Base-by-base conservation (phyloP, 2,888 invertebrate species). In the Hesperia comma region DNA sequence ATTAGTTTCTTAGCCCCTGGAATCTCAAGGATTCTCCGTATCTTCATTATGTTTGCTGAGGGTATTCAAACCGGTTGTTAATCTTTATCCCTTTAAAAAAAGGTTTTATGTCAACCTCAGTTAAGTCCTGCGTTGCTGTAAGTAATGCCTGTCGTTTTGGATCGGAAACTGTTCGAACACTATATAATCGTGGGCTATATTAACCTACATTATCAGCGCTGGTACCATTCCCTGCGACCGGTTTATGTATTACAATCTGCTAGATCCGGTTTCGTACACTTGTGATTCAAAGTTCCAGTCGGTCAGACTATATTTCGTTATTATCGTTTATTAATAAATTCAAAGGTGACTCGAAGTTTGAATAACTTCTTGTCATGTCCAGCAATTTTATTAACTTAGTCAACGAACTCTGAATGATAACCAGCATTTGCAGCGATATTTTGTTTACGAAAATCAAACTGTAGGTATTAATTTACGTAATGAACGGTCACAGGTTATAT, bases 241-340 rank as follows among this genome's bases (percentile, higher is more conserved):
- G 61, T 61, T 61, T 32, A 7, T n/a, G 51, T 61, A 33, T 49
- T 37, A 60, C 60, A 49, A 61, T 37, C 51, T 51, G 19, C 49
- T 1, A 61, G 51, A 61, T 61, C 61, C 49, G 49, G 61, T 61
- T 51, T 51, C 61, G 33, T 61, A 21, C 61, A 61, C 61, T 61
- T 61, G 37, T 21, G 61, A 51, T 37, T 21, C 37, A 14, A 41
- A 37, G 41, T 57, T 43, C 40, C 40, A 41, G 14, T 57, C 33
- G 54, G 32, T 54, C 21, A n/a, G 21, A 51, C 51, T 51, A 12
- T n/a, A 26, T 51, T 51, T 51, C 14, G 51, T 51, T 51, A 51
- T 51, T 51, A 51, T 51, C 21, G 51, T 26, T 21, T 21, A 51
- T 51, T 51, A 26, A 51, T 51, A 51, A 51, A 51, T 26, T 26